A percentile compares a stretch with the other conserved stretches of the same genome.
Conservation (phyloP, 2,888 invertebrate genomes). For the Timandra comae region DNA sequence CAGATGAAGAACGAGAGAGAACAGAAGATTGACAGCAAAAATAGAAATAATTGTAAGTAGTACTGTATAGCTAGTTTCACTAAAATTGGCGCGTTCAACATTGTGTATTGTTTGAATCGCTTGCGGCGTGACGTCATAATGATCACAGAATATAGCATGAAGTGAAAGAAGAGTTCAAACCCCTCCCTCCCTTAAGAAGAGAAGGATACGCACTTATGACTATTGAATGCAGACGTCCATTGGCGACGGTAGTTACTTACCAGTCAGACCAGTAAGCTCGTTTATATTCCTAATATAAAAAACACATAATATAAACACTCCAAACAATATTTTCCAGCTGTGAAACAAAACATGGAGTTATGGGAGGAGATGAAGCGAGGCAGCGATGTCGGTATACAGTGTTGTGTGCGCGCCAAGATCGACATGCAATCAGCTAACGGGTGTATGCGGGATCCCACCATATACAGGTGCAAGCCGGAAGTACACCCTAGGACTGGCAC, state of each 20-base stretch:
- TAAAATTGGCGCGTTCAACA: no score
- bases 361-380: constrained; percentile 98
- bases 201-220: no score
- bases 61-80: no score
- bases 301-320: neutral
- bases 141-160: no score
- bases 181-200: no score
- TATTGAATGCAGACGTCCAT: no score
- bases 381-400: constrained; percentile 85
- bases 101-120: no score
- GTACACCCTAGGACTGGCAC: constrained; percentile 94
- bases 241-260: no score
- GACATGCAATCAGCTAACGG: constrained; percentile 98
- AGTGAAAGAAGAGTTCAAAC: no score
- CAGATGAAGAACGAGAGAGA: constrained; percentile 97
- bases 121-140: no score
- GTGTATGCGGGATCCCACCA: constrained; percentile 98
- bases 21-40: constrained; percentile 88
- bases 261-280: no score
- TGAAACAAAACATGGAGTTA: constrained; percentile 88
- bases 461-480: constrained; percentile 98
- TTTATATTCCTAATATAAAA: neutral
- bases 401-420: constrained; percentile 97
- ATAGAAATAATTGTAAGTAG: constrained; percentile 90
- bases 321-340: constrained; percentile 79